These are phyloP conservation scores for Philantomba maxwellii DNA, from an alignment of 2,113 vertebrate species.

Conservation along the genomic window DNA sequence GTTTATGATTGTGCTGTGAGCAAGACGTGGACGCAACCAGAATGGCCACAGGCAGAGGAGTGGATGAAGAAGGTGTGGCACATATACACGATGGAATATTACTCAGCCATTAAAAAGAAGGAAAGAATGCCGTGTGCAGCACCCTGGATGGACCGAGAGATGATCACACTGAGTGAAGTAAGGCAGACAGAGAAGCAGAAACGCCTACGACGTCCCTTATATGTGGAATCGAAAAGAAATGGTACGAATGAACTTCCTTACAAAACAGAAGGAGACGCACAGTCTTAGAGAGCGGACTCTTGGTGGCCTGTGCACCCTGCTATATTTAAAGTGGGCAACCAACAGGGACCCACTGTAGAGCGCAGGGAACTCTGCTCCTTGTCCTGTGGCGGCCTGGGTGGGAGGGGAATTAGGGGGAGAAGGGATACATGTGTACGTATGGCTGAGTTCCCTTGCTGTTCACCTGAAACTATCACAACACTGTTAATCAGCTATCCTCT, in stretches of 20 bases:
- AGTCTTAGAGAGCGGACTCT: not conserved
- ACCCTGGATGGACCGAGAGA: not conserved
- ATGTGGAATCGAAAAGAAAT: not conserved
- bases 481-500: not conserved
- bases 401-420: not conserved
- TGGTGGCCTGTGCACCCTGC: not conserved
- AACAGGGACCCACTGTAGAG: not conserved
- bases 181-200: not conserved
- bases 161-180: not conserved
- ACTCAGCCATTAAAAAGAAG: not conserved
- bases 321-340: not conserved
- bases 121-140: not conserved
- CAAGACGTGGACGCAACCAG: fast-evolving
- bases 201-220: fast-evolving
- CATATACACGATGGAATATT: fast-evolving
- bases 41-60: not conserved
- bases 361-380: not conserved
- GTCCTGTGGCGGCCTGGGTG: not conserved
- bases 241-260: not conserved
- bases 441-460: not conserved
- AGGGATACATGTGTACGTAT: not conserved
- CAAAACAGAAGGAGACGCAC: not conserved
- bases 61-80: not conserved
- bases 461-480: not conserved
- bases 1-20: not conserved